Conservation (phyloP, 2,113 vertebrate genomes). For the Urocitellus parryii region DNA sequence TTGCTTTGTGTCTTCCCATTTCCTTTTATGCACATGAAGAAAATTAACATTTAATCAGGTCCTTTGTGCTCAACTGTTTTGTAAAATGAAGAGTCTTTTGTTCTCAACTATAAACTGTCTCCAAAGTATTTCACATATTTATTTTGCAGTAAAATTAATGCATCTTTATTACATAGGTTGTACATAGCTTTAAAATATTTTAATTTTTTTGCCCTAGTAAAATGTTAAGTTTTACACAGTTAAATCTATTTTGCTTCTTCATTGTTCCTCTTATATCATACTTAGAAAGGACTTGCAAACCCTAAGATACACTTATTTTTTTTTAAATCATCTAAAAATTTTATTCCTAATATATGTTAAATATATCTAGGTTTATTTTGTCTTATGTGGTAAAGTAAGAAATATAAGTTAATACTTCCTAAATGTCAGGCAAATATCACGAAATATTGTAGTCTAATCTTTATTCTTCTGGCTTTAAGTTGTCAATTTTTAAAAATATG, state of each 20-base stretch:
- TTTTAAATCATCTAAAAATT: background rate
- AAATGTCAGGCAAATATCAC: background rate
- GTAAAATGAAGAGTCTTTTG: background rate
- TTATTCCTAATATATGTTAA: background rate
- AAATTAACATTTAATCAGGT: background rate
- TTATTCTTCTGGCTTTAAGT: background rate
- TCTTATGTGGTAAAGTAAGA: background rate
- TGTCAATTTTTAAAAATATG: background rate
- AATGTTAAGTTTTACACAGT: background rate
- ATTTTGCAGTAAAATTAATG: background rate
- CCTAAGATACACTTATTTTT: background rate
- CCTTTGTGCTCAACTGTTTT: background rate
- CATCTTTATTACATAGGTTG: background rate
- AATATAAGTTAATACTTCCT: background rate
- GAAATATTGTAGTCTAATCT: background rate
- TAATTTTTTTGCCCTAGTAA: background rate
- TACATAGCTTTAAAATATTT: background rate
- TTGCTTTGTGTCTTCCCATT: background rate
- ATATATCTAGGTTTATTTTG: background rate
- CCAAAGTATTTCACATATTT: background rate
- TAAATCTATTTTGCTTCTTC: background rate
- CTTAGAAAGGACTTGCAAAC: background rate
- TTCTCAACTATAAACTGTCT: constrained; percentile 1
- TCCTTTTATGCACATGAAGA: background rate
- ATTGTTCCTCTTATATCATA: background rate